Conservation (phyloP, 2,888 invertebrate species). For the Caenorhabditis sp. region DNA sequence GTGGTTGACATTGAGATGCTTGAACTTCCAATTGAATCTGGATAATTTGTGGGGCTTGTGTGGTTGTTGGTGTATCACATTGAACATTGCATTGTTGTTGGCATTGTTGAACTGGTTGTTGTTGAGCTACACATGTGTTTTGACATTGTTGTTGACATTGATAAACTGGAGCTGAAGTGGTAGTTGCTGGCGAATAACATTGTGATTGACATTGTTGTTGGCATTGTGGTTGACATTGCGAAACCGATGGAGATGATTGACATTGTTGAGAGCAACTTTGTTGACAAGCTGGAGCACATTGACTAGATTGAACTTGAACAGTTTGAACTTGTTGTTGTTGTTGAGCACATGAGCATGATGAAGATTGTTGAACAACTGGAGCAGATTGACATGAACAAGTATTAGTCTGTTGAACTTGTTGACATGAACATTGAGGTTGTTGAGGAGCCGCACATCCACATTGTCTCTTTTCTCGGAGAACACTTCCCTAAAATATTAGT, state of each 20-base stretch:
- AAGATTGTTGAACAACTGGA: constrained; percentile 32
- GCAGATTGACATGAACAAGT: constrained; percentile 40
- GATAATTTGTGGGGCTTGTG: constrained; percentile 35
- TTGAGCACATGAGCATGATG: constrained; percentile 32
- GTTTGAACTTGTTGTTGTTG: constrained; percentile 32
- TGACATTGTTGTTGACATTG: constrained; percentile 20
- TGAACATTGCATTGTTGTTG: constrained; percentile 35
- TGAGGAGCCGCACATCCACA: constrained; percentile 37
- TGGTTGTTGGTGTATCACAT: constrained; percentile 3
- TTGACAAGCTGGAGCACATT: constrained; percentile 38
- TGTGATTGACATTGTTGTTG: constrained; percentile 36
- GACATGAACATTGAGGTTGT: constrained; percentile 39
- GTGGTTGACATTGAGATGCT: constrained; percentile 24
- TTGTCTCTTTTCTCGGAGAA: constrained; percentile 36
- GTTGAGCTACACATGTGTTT: constrained; percentile 13
- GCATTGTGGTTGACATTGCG: constrained; percentile 32
- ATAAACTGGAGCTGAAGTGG: too few species aligned
- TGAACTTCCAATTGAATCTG: constrained; percentile 39
- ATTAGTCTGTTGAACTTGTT: constrained; percentile 39
- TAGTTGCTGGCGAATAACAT: constrained; percentile 10
- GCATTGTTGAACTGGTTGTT: constrained; percentile 21
- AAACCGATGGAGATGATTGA: constrained; percentile 27
- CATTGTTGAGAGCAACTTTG: constrained; percentile 33
- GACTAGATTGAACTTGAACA: constrained; percentile 24
- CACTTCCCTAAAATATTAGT: constrained; percentile 21